These are phyloP conservation scores for Dendroctonus valens DNA, from an alignment of 1,140 invertebrate genomes.

Conservation along the genomic window DNA sequence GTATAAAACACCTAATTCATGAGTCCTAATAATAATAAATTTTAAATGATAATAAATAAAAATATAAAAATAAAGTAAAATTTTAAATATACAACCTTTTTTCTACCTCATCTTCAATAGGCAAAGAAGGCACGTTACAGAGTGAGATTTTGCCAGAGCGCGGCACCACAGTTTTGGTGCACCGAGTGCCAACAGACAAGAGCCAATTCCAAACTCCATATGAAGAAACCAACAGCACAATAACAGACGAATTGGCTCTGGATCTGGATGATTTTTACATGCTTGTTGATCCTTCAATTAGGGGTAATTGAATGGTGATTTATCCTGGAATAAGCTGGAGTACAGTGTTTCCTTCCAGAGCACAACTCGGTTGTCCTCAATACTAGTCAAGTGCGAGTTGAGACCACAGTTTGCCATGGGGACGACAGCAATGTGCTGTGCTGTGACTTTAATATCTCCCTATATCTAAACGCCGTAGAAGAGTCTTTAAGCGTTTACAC, in stretches of 20 bases:
- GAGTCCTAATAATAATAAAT: too few relatives aligned
- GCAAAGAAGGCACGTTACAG: conserved; percentile 11
- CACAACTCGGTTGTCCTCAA: conserved; percentile 28
- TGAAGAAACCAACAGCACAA: conserved; percentile 1
- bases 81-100: too few relatives aligned
- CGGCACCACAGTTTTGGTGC: conserved; percentile 23
- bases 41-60: too few relatives aligned
- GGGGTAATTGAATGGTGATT: conserved; percentile 13
- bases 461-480: background rate
- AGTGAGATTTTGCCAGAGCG: conserved; percentile 17
- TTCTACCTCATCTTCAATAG: conserved; percentile 2
- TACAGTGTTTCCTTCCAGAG: conserved; percentile 16
- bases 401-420: conserved; percentile 28
- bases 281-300: conserved; percentile 28
- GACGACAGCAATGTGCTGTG: conserved; percentile 18
- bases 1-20: too few relatives aligned
- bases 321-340: background rate
- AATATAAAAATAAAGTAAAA: too few relatives aligned
- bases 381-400: conserved; percentile 3
- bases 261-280: conserved; percentile 29
- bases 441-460: conserved; percentile 31
- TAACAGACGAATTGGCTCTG: conserved; percentile 23
- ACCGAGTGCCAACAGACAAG: conserved; percentile 15
- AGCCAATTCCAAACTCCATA: conserved; percentile 2
- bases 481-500: conserved; percentile 27